Evolutionary conservation across 2,888 invertebrate genomes (phyloP), one percentile per base, ranked within the genome.

Genomic region (Embidobia sp.): DNA sequence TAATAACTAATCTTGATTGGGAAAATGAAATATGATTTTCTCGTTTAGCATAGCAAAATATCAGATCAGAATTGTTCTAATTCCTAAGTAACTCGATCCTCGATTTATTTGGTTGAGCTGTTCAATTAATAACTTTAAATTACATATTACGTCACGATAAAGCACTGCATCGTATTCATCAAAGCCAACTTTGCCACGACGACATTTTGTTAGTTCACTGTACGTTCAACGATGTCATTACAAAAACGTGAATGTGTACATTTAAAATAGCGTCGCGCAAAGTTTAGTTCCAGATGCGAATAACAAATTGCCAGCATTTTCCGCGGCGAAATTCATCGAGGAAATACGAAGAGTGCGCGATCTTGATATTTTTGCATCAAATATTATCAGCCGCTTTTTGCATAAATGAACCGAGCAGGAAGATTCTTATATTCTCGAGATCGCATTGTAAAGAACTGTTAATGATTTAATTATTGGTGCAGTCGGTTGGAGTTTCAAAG

Each of bases 241-340:
- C 31, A 57, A 57, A 57, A 46, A 27, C n/a, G 37, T 19, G 29
- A 13, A 63, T 51, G 40, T 61, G 37, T 61, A 48, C 37, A 49
- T 40, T 63, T 40, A 61, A 48, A 59, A 40, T 31, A 57, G 19
- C 16, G 37, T 3, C 42, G 29, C 10, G 19, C 29, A 19, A 57
- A 57, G 55, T 42, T 40, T 37, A 46, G 13, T 35, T 61, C 11
- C 48, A 27, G 61, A 48, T 11, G 10, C 6, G 15, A 11, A 15
- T 59, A 59, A 46, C 59, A 59, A 59, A 59, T 59, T 59, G 35
- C 44, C 35, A 46, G 13, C 46, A 26, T 46, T 59, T 46, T 13
- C 15, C 22, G 15, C 3, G 16, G 26, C 26, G 15, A 16, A 46
- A 35, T 46, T 46, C 46, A 46, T 59, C 16, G 46, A 33, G 46